Base-by-base conservation (phyloP, 1,140 invertebrate genomes). In the Spodoptera litura region DNA sequence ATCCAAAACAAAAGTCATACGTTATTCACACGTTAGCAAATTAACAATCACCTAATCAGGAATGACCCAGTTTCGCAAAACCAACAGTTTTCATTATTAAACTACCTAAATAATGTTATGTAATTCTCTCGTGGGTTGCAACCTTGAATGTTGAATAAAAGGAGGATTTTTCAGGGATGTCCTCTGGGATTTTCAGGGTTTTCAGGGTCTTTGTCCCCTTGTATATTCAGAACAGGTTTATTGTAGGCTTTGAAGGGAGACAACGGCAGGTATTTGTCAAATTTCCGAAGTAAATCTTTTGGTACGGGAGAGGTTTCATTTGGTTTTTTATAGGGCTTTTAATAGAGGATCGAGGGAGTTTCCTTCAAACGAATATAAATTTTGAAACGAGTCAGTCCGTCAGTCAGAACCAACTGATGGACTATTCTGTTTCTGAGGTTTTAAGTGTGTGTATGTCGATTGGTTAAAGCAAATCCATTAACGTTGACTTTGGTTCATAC, bases 81-180 rank as follows among this genome's bases (percentile, higher is more conserved):
- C 70, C 53, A 13, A 38, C 70, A 58, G 70, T 55, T 72, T 72
- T 58, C 70, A 72, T 72, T 72, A 72, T 72, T 72, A 72, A 72
- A 72, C 70, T 58, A 20, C 13, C n/a, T 72, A 72, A 72, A 72
- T 72, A 71, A 71, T 31, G 68, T 71, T 56, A 72, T 53, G 70
- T 58, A 72, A 72, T 56, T 53, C 66, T 52, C 66, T 70, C 12
- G 25, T 70, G 66, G 49, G 5, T 27, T n/a, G 12, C 8, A 70
- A n/a, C 49, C 70, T 27, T 58, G 70, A 38, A 15, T 72, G n/a
- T 10, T 72, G n/a, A 44, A 56, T 38, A 56, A 38, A 25, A 72
- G 66, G 12, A 35, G 68, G 55, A 9, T 72, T 72, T 58, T 72
- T 72, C 70, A 72, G 66, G 66, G 25, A 70, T 52, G 5, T 31